Base-by-base conservation (phyloP, 2,888 invertebrate genomes). In the Eristalis intricaria region DNA sequence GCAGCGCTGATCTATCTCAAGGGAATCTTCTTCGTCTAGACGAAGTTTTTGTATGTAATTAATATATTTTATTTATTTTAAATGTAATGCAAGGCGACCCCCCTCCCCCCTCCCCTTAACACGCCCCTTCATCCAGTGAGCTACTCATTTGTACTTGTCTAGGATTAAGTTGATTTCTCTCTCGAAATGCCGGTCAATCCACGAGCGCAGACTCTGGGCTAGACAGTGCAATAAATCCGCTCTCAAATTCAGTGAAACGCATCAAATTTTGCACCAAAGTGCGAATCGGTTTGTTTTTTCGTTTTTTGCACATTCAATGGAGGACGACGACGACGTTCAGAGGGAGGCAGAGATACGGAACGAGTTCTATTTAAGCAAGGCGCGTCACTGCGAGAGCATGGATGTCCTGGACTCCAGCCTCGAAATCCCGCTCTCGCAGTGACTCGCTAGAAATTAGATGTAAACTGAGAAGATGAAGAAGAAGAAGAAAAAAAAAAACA, bases 11-110 rank as follows among this genome's bases (percentile, higher is more conserved):
- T 38, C 63, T 74, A 50, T 22, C 22, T 0, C 0, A 68, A 40
- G 60, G 35, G 50, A 50, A 23, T n/a, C 32, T 32, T n/a, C 29
- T n/a, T n/a, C 32, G 8, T n/a, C 29, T n/a, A 64, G 32, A 32
- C 8, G 29, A 19, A 22, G 50, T 60, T 35, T 13, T 56, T 50
- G 64, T 13, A 61, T 50, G 64, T 64, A 65, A 70, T 71, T 50
- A 70, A 71, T 83, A 71, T 77, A 64, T 78, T 75, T 75, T 78
- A 85, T 85, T 86, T 82, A 86, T 85, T 78, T 61, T 77, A 77
- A 80, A 43, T 73, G 66, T 43, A 79, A 43, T 35, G 32, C 76
- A 71, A 76, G 64, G 65, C 5, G 5, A 5, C 32, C 64, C 69
- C 43, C 32, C 1, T 3, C 10, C 15, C 40, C 40, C 13, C 2